These are phyloP conservation scores for Pipistrellus nathusii DNA, from an alignment of 2,797 vertebrate genomes.

Conservation along the genomic window DNA sequence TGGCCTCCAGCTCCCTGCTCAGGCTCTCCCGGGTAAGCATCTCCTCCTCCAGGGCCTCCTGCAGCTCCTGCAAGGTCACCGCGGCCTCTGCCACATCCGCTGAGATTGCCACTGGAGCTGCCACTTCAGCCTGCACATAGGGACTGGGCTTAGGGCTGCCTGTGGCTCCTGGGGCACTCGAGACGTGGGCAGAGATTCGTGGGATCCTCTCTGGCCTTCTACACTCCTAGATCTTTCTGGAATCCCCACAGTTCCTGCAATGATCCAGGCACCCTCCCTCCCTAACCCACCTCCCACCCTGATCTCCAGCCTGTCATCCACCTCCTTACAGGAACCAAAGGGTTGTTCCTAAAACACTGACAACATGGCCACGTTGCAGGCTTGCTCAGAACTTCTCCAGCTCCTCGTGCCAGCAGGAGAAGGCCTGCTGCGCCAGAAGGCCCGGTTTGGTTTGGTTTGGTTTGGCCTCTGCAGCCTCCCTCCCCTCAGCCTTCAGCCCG, in stretches of 20 bases:
- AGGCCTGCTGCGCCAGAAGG: background rate
- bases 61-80: slow-evolving; percentile 74
- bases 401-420: background rate
- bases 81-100: background rate
- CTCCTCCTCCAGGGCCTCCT: slow-evolving; percentile 82
- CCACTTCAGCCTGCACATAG: background rate
- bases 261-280: background rate
- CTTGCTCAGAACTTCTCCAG: background rate
- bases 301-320: background rate
- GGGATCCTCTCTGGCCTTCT: background rate
- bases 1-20: slow-evolving; percentile 81
- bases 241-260: background rate
- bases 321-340: background rate
- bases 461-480: background rate
- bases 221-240: background rate
- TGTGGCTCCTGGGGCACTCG: background rate
- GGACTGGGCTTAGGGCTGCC: background rate
- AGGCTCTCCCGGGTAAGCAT: slow-evolving; percentile 76
- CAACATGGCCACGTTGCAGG: background rate
- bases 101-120: background rate
- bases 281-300: background rate
- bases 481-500: background rate
- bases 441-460: background rate
- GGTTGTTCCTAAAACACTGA: background rate
- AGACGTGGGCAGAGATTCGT: background rate